Evolutionary conservation across 1,140 invertebrate genomes (phyloP).

Genomic region (Atta cephalotes): DNA sequence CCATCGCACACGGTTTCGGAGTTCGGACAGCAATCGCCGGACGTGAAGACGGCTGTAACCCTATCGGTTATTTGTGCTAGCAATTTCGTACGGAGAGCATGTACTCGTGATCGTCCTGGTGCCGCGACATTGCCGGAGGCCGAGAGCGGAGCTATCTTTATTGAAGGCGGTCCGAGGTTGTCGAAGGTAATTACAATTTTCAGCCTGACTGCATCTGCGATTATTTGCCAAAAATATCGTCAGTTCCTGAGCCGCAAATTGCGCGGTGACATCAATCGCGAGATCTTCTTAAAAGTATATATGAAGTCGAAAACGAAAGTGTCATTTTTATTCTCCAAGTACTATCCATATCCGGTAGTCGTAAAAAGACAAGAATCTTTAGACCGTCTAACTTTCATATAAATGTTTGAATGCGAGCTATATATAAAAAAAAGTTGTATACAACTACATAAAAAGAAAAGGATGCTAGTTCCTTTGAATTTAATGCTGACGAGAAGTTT

Average conservation of each 20-base stretch:
- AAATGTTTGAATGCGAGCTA: not conserved
- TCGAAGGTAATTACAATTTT: conserved; percentile 60
- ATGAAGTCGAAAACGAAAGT: conserved; percentile 29
- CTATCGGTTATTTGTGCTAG: conserved; percentile 73
- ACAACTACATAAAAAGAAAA: not conserved
- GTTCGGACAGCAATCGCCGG: conserved; percentile 66
- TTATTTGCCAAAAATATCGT: conserved; percentile 20
- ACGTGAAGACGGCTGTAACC: conserved; percentile 50
- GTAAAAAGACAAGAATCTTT: not conserved
- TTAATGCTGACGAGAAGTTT: not conserved
- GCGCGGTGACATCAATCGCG: conserved; percentile 2
- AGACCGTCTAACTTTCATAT: not conserved
- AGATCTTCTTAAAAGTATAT: not conserved
- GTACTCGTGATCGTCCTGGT: conserved; percentile 62
- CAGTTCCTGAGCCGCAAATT: conserved; percentile 9
- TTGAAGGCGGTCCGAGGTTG: conserved; percentile 46
- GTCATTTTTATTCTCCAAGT: not conserved
- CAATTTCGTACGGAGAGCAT: conserved; percentile 66
- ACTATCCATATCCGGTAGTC: not conserved
- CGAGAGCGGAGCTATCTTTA: conserved; percentile 42
- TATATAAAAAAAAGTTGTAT: not conserved
- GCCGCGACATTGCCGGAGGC: conserved; percentile 29
- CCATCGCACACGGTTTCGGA: conserved; percentile 68
- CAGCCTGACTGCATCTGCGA: conserved; percentile 21
- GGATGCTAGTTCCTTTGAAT: not conserved